Evolutionary conservation across 2,888 invertebrate species (phyloP).

Genomic region (Chrysomela aeneicollis): DNA sequence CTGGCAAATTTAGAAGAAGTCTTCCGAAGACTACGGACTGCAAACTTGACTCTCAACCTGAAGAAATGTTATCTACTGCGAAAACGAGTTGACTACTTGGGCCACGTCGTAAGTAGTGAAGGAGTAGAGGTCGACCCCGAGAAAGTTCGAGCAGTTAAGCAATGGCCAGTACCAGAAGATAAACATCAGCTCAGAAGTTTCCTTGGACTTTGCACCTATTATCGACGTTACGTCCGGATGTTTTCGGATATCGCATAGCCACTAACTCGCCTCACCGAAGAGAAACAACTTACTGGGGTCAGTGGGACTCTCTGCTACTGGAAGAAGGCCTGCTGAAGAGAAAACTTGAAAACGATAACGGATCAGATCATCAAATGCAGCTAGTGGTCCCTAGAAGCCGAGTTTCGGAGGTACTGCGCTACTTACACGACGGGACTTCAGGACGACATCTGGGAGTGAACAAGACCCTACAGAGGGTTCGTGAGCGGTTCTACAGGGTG

Average conservation of each 20-base stretch:
- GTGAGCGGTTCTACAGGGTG: background rate
- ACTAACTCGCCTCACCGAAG: too few species aligned
- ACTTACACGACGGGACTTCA: slow-evolving; percentile 9
- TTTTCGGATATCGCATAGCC: too few species aligned
- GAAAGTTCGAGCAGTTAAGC: slow-evolving; percentile 7
- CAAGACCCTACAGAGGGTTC: slow-evolving; percentile 6
- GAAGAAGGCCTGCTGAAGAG: slow-evolving; percentile 11
- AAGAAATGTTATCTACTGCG: slow-evolving; percentile 15
- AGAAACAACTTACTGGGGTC: background rate
- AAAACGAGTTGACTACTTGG: slow-evolving; percentile 26
- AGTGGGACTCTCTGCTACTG: background rate
- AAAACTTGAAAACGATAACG: slow-evolving; percentile 1
- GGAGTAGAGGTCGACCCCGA: background rate
- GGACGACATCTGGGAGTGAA: slow-evolving; percentile 10
- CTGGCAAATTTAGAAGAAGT: background rate
- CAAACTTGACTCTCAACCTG: background rate
- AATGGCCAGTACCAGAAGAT: slow-evolving; percentile 34
- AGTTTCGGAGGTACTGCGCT: background rate
- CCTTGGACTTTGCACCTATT: too few species aligned
- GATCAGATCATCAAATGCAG: background rate
- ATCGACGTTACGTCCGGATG: too few species aligned
- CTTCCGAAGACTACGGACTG: background rate
- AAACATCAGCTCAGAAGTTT: slow-evolving; percentile 16
- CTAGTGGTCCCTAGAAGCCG: slow-evolving; percentile 3
- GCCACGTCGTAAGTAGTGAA: slow-evolving; percentile 10